phyloP scores from a whole-genome alignment of 2,888 invertebrate species.

The Eupithecia inturbata region DNA sequence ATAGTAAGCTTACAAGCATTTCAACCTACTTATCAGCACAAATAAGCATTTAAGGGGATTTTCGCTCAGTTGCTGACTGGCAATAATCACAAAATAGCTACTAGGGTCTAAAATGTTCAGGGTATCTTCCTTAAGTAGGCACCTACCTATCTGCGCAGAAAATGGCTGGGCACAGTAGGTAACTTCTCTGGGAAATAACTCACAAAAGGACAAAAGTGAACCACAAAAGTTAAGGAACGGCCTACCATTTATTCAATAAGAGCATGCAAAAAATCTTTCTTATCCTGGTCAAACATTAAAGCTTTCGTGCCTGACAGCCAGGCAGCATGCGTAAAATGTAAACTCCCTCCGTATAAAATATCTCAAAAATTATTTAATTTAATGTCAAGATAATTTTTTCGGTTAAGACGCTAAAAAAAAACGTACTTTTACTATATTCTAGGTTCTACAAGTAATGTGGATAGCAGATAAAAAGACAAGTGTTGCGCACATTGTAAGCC shows the following conservation, averaged over 20 bases:
- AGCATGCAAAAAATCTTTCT: not conserved
- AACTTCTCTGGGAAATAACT: not conserved
- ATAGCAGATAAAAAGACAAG: no score
- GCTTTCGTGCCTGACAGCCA: not conserved
- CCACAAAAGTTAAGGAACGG: not conserved
- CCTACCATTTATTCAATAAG: not conserved
- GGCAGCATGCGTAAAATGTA: not conserved
- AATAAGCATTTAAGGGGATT: not conserved
- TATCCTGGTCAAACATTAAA: not conserved
- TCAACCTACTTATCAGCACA: not conserved
- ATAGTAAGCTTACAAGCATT: slow-evolving; percentile 58
- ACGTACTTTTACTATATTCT: no score
- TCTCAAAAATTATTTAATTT: not conserved
- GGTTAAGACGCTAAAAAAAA: no score
- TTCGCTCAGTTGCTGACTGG: not conserved
- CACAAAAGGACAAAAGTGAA: no score
- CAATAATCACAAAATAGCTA: not conserved
- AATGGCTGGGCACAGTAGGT: no score
- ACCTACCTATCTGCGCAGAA: no score
- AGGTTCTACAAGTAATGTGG: no score
- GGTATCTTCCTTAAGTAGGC: not conserved
- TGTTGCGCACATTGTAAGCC: no score
- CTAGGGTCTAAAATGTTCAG: not conserved
- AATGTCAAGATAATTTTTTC: no score
- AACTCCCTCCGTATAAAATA: not conserved